Evolutionary conservation across 1,140 invertebrate genomes (phyloP).

Genomic region (Pomphorhynchus laevis): DNA sequence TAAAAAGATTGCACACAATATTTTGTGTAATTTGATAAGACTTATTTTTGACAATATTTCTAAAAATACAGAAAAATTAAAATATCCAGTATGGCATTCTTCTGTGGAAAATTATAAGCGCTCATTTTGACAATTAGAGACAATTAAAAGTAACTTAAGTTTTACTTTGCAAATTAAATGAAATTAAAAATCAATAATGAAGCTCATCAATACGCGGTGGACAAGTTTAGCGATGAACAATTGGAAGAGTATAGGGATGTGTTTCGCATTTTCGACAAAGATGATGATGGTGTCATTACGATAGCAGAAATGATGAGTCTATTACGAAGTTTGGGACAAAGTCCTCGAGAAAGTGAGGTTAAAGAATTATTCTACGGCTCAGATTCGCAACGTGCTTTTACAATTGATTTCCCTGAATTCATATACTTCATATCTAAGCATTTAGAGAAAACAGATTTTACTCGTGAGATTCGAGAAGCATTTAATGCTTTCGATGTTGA

Average conservation of each 20-base stretch:
- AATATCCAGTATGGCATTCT: too few species aligned
- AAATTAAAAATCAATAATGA: too few species aligned
- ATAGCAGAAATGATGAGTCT: too few species aligned
- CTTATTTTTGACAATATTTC: too few species aligned
- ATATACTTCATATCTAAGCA: not conserved
- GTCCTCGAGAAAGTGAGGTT: slow-evolving; percentile 8
- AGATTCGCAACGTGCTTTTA: not conserved
- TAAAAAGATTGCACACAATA: too few species aligned
- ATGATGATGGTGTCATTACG: slow-evolving; percentile 3
- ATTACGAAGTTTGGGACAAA: slow-evolving; percentile 4
- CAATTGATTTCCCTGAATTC: slow-evolving; percentile 4
- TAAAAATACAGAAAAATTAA: too few species aligned
- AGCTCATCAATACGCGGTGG: not conserved
- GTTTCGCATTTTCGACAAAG: slow-evolving; percentile 2
- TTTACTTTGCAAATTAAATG: too few species aligned
- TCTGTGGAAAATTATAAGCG: too few species aligned
- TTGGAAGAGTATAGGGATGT: slow-evolving; percentile 1
- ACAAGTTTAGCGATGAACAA: not conserved
- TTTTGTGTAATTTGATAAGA: too few species aligned
- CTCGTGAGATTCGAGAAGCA: not conserved
- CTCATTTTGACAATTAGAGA: too few species aligned
- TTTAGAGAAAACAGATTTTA: not conserved
- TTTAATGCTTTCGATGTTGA: not conserved
- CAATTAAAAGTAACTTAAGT: too few species aligned
- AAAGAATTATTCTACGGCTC: not conserved